Percentiles rank a stretch among this genome's conserved stretches.
Evolutionary conservation across 2,888 invertebrate species (phyloP).

Genomic region (Nephrotoma appendiculata): DNA sequence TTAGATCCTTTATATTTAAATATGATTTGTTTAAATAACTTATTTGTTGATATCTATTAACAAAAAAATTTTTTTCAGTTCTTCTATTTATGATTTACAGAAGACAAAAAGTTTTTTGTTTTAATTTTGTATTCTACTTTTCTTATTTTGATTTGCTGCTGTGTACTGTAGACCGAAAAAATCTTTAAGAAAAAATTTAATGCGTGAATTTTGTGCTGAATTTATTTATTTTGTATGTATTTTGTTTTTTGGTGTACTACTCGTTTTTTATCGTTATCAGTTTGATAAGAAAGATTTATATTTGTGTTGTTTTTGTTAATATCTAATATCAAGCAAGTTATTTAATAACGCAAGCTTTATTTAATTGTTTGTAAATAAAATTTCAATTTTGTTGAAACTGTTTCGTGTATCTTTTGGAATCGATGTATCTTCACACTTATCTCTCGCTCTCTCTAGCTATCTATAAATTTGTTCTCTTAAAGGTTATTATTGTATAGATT

Average conservation of each 20-base stretch:
- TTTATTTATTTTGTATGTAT: not conserved
- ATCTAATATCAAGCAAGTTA: not conserved
- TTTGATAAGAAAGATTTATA: not conserved
- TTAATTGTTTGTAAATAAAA: not conserved
- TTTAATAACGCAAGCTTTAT: not conserved
- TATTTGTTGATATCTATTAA: not conserved
- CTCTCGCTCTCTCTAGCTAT: not conserved
- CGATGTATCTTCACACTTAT: not conserved
- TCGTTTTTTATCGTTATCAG: not conserved
- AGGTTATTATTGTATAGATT: not conserved
- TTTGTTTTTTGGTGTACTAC: not conserved
- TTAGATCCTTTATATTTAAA: not conserved
- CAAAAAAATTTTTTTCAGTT: not conserved
- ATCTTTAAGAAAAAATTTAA: not conserved
- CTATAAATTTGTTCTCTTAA: not conserved
- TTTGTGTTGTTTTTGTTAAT: not conserved
- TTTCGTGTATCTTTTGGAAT: not conserved
- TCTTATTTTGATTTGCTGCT: not conserved
- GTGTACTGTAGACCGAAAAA: not conserved
- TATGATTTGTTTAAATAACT: not conserved
- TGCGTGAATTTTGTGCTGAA: not conserved
- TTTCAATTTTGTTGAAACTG: not conserved
- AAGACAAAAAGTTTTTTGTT: not conserved
- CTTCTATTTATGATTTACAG: not conserved
- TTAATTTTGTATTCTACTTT: not conserved